Evolutionary conservation across 2,888 invertebrate species (phyloP), one percentile per base, ranked within the genome.

Genomic region (Keiferia lycopersicella): DNA sequence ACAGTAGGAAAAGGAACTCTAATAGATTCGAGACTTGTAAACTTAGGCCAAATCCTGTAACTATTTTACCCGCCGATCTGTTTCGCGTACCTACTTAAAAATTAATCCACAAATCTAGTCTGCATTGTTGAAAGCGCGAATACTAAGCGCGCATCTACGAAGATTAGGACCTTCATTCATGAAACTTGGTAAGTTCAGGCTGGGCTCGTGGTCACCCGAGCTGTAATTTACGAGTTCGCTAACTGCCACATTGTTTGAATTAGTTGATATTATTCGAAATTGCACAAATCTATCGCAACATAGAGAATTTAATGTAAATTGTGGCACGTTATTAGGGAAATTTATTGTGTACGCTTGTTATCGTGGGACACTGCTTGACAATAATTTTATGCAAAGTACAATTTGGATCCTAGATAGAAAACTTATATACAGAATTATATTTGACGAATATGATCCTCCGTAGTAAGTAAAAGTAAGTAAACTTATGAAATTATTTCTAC

Each of bases 141-240:
- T 34, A 1, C 10, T 8, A 34, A 34, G 34, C 8, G 10, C 12
- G 14, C 45, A n/a, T 3, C 45, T 16, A 16, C 3, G 41, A n/a
- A n/a, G 16, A 16, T n/a, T 45, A 45, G 45, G 50, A 16, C 45
- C 45, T n/a, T 34, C 20, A 39, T n/a, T 34, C 20, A 39, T 38
- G 59, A 61, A 74, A 73, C 75, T 74, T 60, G 67, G 68, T 67
- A 76, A 79, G 74, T 53, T 53, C 78, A 73, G 79, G 74, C 45
- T 4, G 7, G 45, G 16, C 45, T 45, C 16, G 45, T 4, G 76
- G 80, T 78, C 78, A 75, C 73, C 75, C 78, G 77, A 75, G 81
- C 78, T 71, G 75, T 82, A 82, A 87, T 87, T 86, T 85, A 87
- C 80, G 82, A 79, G 75, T 78, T 76, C 74, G 26, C 26, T 67